Evolutionary conservation across 1,140 invertebrate genomes (phyloP), one percentile per base, ranked within the genome.

Genomic region (Anadara kagoshimensis): DNA sequence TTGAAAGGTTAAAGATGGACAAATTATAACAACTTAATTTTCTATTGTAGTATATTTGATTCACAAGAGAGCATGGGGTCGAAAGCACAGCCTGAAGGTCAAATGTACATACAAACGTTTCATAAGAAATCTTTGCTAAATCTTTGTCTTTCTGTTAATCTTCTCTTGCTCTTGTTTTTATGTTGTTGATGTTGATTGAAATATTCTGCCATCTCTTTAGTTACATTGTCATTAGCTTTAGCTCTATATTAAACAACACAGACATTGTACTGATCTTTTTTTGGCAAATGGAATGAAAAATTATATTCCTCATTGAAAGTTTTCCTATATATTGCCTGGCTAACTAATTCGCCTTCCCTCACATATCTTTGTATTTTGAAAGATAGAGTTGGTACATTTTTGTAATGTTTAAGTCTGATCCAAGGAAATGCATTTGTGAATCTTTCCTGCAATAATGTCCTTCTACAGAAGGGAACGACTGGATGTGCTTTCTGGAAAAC

Each of bases 371-470:
- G 5, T 69, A 79, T 43, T 76, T 36, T 36, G 77, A 71, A 54
- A 36, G 57, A 54, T 79, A 79, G 0, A 74, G 63, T 26, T 20
- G 14, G 44, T 76, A 76, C 73, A 76, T 78, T 53, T 45, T 69
- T 20, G 41, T 57, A 29, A 81, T 74, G 26, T 51, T 73, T 0
- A 81, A 53, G 51, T 68, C 63, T 43, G 14, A 18, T 57, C 66
- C 45, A n/a, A n/a, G n/a, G n/a, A n/a, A n/a, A n/a, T n/a, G n/a
- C n/a, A n/a, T n/a, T n/a, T n/a, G n/a, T n/a, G 76, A 58, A 44
- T 73, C 71, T 36, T 73, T 66, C n/a, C 70, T 62, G 18, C 65
- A 69, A 26, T 76, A 77, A 45, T 81, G 79, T 1, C 77, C 69
- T 14, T 71, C 71, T 16, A 77, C 36, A 8, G n/a, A 59, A 41